A percentile compares a stretch with the other conserved stretches of the same genome.
Evolutionary conservation across 2,888 invertebrate species (phyloP).

Genomic region (Schizaphis graminum): DNA sequence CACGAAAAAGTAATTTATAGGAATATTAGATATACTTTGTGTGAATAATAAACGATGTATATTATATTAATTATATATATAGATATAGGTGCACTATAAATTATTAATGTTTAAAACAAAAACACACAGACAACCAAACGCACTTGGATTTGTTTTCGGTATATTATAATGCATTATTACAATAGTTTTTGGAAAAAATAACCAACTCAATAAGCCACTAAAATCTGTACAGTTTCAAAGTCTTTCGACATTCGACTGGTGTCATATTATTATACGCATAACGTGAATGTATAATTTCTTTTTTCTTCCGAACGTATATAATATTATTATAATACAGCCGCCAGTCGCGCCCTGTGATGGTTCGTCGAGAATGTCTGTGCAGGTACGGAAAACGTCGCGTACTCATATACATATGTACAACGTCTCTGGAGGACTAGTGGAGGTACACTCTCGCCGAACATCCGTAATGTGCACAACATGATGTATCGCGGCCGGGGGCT

Average conservation of each 20-base stretch:
- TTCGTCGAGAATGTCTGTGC: not conserved
- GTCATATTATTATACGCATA: not conserved
- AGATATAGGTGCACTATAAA: not conserved
- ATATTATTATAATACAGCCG: not conserved
- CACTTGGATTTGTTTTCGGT: not conserved
- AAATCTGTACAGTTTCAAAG: not conserved
- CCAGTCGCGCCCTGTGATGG: not conserved
- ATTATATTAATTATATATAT: too few relatives aligned
- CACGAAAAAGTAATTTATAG: too few relatives aligned
- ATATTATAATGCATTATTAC: not conserved
- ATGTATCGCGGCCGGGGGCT: not conserved
- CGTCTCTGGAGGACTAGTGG: conserved; percentile 9
- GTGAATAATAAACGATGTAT: not conserved
- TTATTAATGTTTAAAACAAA: not conserved
- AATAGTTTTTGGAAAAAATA: not conserved
- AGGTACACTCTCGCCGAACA: not conserved
- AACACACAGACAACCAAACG: not conserved
- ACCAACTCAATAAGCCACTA: not conserved
- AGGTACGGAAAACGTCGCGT: not conserved
- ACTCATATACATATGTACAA: not conserved
- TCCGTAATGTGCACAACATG: not conserved
- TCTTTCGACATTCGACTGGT: not conserved
- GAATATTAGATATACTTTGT: not conserved
- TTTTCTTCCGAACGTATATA: not conserved
- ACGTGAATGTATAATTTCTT: not conserved